Percentiles rank a stretch among this genome's conserved stretches.
Evolutionary conservation across 2,797 vertebrate genomes (phyloP).

Genomic region (Dryobates pubescens): DNA sequence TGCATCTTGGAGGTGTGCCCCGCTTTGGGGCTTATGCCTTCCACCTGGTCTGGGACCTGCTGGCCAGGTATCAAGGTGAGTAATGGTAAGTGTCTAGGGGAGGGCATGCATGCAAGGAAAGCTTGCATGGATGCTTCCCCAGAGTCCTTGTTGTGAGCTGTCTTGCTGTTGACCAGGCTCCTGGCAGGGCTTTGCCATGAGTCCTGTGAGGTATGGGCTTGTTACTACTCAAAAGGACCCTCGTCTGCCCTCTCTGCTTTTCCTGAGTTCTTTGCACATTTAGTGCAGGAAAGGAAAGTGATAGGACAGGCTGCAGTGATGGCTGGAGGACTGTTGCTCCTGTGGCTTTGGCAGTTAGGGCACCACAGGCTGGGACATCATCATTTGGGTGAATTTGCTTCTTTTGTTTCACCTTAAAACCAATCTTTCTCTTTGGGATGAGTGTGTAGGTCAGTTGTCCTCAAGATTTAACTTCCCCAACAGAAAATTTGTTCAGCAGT

Average conservation of each 20-base stretch:
- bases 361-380: not conserved
- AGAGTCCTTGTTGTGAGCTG: not conserved
- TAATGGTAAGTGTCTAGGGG: not conserved
- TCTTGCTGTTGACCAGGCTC: not conserved
- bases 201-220: fast-evolving
- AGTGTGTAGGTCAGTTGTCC: not conserved
- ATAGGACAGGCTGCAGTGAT: not conserved
- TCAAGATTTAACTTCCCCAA: not conserved
- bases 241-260: not conserved
- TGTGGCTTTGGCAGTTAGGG: not conserved
- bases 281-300: fast-evolving
- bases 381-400: not conserved
- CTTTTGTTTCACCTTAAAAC: not conserved
- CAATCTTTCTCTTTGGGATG: not conserved
- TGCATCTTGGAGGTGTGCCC: fast-evolving
- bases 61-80: not conserved
- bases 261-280: not conserved
- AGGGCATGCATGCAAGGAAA: not conserved
- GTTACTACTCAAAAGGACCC: not conserved
- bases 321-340: not conserved
- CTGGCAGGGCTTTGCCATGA: not conserved
- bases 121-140: fast-evolving
- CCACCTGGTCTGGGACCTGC: not conserved
- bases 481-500: not conserved
- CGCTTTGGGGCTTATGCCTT: not conserved